phyloP scores from a whole-genome alignment of 2,888 invertebrate species.

The Harpagoxenus sublaevis region DNA sequence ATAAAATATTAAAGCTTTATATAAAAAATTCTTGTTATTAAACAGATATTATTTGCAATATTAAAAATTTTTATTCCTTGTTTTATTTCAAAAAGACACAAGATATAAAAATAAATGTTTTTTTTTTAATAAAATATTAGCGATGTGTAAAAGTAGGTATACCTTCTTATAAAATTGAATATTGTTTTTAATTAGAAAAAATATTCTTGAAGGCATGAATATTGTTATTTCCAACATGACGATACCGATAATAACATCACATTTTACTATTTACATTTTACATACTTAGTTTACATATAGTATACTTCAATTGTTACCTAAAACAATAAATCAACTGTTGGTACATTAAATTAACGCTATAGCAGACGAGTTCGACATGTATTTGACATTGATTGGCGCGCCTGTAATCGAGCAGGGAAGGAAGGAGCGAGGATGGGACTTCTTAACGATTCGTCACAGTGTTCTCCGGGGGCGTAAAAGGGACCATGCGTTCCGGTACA shows the following conservation, averaged over 20 bases:
- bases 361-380: neutral
- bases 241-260: neutral
- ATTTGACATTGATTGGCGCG: conserved; percentile 40
- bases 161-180: neutral
- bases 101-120: neutral
- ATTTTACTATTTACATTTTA: neutral
- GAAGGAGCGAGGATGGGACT: conserved; percentile 14
- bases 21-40: neutral
- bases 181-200: neutral
- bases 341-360: conserved; percentile 15
- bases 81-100: neutral
- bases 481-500: conserved; percentile 45
- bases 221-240: neutral
- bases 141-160: neutral
- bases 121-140: neutral
- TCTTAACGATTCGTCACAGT: conserved; percentile 48
- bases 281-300: neutral
- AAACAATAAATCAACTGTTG: conserved; percentile 16
- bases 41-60: neutral
- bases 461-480: conserved; percentile 33
- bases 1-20: neutral
- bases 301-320: neutral
- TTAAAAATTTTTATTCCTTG: neutral
- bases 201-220: neutral
- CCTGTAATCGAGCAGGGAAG: neutral